Evolutionary conservation across 2,113 vertebrate genomes (phyloP).

Genomic region (Raja brachyura): DNA sequence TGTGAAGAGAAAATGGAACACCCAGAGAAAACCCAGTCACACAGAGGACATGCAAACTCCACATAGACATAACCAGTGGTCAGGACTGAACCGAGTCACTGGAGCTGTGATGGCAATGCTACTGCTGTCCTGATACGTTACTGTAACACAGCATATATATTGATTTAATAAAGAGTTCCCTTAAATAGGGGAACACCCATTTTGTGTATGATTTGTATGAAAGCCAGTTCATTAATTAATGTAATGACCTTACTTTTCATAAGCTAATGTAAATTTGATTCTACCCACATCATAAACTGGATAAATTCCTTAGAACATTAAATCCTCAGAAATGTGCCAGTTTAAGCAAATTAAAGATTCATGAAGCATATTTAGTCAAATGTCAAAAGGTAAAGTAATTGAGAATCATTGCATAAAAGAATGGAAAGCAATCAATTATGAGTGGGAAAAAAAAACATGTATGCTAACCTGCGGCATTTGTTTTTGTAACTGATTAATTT

Average conservation of each 20-base stretch:
- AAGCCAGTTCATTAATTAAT: constrained; percentile 9
- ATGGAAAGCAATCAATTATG: not conserved
- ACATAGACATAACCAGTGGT: too few species aligned
- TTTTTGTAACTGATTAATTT: constrained; percentile 26
- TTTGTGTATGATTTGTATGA: not conserved
- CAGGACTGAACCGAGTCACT: too few species aligned
- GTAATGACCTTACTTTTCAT: not conserved
- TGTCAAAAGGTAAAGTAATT: not conserved
- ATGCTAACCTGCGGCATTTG: constrained; percentile 22
- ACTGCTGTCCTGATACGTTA: too few species aligned
- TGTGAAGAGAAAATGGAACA: too few species aligned
- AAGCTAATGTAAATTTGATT: not conserved
- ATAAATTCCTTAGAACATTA: not conserved
- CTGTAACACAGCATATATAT: not conserved
- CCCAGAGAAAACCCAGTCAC: too few species aligned
- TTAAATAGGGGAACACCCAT: not conserved
- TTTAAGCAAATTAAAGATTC: constrained; percentile 21
- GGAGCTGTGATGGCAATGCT: too few species aligned
- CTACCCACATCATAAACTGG: not conserved
- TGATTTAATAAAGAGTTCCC: not conserved
- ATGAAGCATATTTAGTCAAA: not conserved
- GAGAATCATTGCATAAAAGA: not conserved
- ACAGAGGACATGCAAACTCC: too few species aligned
- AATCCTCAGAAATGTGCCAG: constrained; percentile 7
- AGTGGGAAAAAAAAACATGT: not conserved